Evolutionary conservation across 2,888 invertebrate genomes (phyloP).

Genomic region (Sthenelais limicola): DNA sequence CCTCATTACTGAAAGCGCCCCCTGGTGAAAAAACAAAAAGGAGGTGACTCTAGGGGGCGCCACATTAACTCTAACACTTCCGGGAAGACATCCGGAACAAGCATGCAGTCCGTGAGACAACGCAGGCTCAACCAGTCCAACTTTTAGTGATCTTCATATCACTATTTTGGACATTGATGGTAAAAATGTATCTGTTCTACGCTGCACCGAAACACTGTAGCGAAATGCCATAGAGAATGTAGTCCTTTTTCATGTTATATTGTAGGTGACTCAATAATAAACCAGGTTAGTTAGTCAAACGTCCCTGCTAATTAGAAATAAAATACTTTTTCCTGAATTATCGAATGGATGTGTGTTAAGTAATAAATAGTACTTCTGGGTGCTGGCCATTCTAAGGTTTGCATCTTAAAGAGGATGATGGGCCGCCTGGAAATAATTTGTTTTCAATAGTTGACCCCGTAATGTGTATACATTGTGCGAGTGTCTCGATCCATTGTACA

Average conservation of each 20-base stretch:
- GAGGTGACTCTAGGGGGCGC: constrained; percentile 32
- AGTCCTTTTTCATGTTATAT: constrained; percentile 36
- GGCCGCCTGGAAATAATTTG: neutral
- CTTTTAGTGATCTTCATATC: neutral
- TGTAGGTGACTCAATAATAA: constrained; percentile 14
- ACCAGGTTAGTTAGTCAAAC: constrained; percentile 26
- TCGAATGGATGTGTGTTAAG: constrained; percentile 22
- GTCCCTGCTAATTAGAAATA: constrained; percentile 27
- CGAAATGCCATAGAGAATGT: constrained; percentile 19
- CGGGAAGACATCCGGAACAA: constrained; percentile 23
- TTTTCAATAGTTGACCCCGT: neutral
- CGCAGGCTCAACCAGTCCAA: constrained; percentile 13
- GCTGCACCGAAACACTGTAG: neutral
- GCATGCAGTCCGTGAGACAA: constrained; percentile 3
- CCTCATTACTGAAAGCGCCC: constrained; percentile 8
- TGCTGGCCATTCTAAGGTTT: too few species aligned
- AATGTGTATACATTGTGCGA: constrained; percentile 27
- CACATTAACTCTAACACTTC: neutral
- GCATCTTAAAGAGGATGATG: too few species aligned
- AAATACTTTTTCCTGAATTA: constrained; percentile 23
- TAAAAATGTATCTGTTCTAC: constrained; percentile 1
- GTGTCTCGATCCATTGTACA: constrained; percentile 7
- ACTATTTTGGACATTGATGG: neutral
- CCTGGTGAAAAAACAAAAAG: constrained; percentile 16
- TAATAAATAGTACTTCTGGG: constrained; percentile 10